A percentile compares a stretch with the other conserved stretches of the same genome.
phyloP scores from a whole-genome alignment of 1,140 invertebrate species.

The Leguminivora glycinivorella region DNA sequence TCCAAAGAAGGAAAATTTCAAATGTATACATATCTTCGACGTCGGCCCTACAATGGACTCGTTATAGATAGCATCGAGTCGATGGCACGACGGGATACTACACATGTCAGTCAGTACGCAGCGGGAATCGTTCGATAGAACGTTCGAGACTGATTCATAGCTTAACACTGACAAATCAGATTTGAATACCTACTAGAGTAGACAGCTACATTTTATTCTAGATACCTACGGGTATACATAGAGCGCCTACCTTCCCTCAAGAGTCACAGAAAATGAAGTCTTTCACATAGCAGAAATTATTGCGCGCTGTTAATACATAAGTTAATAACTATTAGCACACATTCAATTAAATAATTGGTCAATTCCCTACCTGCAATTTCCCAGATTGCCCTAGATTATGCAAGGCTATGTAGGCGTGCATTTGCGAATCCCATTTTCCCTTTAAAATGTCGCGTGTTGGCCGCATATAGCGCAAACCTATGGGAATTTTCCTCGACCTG shows the following conservation, averaged over 20 bases:
- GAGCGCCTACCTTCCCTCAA: too few relatives aligned
- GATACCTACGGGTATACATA: too few relatives aligned
- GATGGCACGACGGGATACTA: constrained; percentile 2
- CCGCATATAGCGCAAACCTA: constrained; percentile 10
- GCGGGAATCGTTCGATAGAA: not conserved
- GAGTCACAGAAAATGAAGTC: too few relatives aligned
- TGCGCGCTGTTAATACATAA: not conserved
- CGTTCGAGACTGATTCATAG: not conserved
- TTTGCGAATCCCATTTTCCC: constrained; percentile 36
- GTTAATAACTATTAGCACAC: too few relatives aligned
- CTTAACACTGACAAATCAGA: not conserved
- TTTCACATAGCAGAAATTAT: too few relatives aligned
- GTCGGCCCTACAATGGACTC: constrained; percentile 5
- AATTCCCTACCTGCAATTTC: not conserved
- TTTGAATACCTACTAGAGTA: not conserved
- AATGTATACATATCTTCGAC: not conserved
- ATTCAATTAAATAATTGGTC: not conserved
- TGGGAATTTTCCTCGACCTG: constrained; percentile 39
- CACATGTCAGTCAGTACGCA: not conserved
- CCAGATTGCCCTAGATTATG: constrained; percentile 8
- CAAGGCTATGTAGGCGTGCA: not conserved
- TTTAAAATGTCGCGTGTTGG: constrained; percentile 28
- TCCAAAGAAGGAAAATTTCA: not conserved
- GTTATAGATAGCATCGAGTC: constrained; percentile 3
- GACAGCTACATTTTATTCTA: too few relatives aligned